Base-by-base conservation (phyloP, 1,140 invertebrate genomes). In the Schlechtendalia chinensis region DNA sequence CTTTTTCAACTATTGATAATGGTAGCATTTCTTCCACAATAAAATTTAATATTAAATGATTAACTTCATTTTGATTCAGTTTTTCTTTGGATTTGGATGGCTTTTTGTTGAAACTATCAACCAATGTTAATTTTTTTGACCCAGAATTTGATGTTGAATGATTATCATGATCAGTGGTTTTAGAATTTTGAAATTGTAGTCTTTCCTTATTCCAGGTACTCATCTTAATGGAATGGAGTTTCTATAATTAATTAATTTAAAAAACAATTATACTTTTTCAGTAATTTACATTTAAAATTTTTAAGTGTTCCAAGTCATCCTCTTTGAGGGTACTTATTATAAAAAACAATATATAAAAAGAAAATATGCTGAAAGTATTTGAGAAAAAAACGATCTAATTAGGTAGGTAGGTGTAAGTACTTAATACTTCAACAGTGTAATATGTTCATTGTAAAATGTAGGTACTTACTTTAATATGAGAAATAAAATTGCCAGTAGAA, bases 11-110 rank as follows among this genome's bases (percentile, higher is more conserved):
- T 14, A n/a, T 63, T 27, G 59, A 63, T 32, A 63, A 16, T 22
- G 59, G 29, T 5, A 63, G 29, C 59, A 63, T 63, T 63, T 63
- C 59, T 61, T 61, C 59, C 6, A 61, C 27, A 61, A 32, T 63
- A 32, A 17, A 63, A 32, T 63, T 29, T 32, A 32, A 32, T 32
- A 63, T 63, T 32, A 32, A 63, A 10, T 32, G 24, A 32, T 63
- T 63, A 16, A 63, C 59, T 17, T 32, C 59, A 27, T 29, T 32
- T 29, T 61, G 59, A 8, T 14, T 29, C 16, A 63, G 24, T 11
- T 32, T 63, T 32, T 63, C 59, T 17, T 3, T 3, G 14, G 59
- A 17, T 63, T 63, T 63, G 27, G n/a, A 17, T n/a, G n/a, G n/a
- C n/a, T n/a, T n/a, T n/a, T n/a, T n/a, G n/a, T n/a, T 32, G 16